phyloP scores from a whole-genome alignment of 2,888 invertebrate species.

The Andrena dorsata region DNA sequence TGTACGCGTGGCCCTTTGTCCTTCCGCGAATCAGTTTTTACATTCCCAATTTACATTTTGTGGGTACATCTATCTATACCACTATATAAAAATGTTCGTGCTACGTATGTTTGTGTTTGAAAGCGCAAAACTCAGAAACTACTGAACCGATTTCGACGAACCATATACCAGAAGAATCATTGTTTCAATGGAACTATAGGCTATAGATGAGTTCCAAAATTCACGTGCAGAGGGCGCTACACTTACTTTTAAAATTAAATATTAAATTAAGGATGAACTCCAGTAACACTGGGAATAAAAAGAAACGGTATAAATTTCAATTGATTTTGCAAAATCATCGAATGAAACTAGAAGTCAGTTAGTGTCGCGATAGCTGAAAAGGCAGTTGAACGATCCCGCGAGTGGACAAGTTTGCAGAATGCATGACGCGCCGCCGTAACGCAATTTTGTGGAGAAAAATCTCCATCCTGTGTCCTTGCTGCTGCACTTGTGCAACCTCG shows the following conservation, averaged over 20 bases:
- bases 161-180: too few relatives aligned
- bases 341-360: not conserved
- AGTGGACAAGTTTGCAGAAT: conserved; percentile 33
- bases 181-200: too few relatives aligned
- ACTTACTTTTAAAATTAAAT: too few relatives aligned
- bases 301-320: too few relatives aligned
- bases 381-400: not conserved
- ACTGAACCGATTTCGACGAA: too few relatives aligned
- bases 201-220: too few relatives aligned
- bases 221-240: too few relatives aligned
- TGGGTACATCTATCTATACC: not conserved
- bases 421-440: conserved; percentile 11
- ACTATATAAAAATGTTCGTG: too few relatives aligned
- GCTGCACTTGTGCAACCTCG: conserved; percentile 78
- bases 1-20: not conserved
- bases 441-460: conserved; percentile 25
- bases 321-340: not conserved
- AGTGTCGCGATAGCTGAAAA: not conserved
- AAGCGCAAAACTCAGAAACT: too few relatives aligned
- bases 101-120: not conserved
- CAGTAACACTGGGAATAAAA: too few relatives aligned
- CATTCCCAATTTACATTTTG: not conserved
- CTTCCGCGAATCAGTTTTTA: not conserved
- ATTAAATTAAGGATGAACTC: too few relatives aligned
- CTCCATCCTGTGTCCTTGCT: conserved; percentile 74